phyloP scores from a whole-genome alignment of 2,888 invertebrate genomes.

The Steinernema carpocapsae region DNA sequence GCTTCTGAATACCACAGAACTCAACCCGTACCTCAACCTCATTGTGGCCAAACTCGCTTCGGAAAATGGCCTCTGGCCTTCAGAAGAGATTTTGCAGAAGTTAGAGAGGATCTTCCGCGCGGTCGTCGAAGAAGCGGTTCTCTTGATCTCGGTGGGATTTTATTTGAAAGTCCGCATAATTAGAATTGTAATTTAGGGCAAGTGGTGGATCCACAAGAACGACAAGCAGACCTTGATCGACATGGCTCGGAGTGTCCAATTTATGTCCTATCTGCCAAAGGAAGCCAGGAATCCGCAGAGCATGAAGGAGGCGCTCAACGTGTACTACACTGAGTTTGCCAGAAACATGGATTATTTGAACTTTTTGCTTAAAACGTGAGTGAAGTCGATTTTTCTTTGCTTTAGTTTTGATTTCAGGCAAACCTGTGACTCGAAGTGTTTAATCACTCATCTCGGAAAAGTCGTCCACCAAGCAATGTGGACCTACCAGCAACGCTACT shows the following conservation, averaged over 20 bases:
- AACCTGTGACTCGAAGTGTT: not conserved
- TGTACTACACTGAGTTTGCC: not conserved
- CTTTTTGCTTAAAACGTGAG: not conserved
- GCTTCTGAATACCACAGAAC: not conserved
- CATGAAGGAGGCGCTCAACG: not conserved
- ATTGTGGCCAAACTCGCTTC: not conserved
- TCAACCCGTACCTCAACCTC: constrained; percentile 1
- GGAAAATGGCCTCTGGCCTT: not conserved
- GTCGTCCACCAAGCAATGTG: not conserved
- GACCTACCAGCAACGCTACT: not conserved
- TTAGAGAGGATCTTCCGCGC: not conserved
- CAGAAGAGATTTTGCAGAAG: not conserved
- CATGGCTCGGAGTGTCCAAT: not conserved
- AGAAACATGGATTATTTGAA: not conserved
- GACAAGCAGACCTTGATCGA: not conserved
- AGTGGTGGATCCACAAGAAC: not conserved
- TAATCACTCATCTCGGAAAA: not conserved
- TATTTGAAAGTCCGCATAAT: too few species aligned
- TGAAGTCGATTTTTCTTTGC: too few species aligned
- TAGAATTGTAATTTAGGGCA: too few species aligned
- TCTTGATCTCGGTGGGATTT: not conserved
- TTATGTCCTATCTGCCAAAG: not conserved
- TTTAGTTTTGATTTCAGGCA: not conserved
- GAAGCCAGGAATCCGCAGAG: not conserved
- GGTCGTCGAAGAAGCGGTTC: not conserved